These are phyloP conservation scores for Zonitis immaculata DNA, from an alignment of 2,888 invertebrate species.

Conservation along the genomic window DNA sequence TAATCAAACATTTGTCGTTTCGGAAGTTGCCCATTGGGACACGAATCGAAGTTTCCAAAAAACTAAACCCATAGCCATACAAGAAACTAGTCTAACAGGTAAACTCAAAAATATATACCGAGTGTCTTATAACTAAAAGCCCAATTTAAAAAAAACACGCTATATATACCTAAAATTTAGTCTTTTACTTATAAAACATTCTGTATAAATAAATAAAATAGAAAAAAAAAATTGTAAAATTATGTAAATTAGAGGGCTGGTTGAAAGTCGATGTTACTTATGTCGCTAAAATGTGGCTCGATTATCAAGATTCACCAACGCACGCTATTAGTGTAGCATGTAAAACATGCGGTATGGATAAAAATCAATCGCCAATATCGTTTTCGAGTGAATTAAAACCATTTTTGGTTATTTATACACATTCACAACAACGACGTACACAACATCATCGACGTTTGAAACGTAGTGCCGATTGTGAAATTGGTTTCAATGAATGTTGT, in stretches of 20 bases:
- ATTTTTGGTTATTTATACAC: constrained; percentile 75
- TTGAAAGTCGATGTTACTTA: constrained; percentile 73
- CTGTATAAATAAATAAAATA: too few species aligned
- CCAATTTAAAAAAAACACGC: too few species aligned
- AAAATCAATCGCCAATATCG: constrained; percentile 63
- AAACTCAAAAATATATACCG: too few species aligned
- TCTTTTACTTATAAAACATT: too few species aligned
- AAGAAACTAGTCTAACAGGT: constrained; percentile 68
- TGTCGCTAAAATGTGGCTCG: constrained; percentile 72
- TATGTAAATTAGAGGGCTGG: constrained; percentile 63
- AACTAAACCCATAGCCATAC: constrained; percentile 74
- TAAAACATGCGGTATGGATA: constrained; percentile 66
- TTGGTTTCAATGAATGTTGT: constrained; percentile 72
- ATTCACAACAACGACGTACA: constrained; percentile 59
- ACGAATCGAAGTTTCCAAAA: constrained; percentile 65
- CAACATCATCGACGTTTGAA: constrained; percentile 36
- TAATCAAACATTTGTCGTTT: constrained; percentile 72
- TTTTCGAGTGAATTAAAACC: constrained; percentile 66
- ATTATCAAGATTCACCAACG: constrained; percentile 59
- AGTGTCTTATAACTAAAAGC: too few species aligned
- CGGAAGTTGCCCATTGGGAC: constrained; percentile 75
- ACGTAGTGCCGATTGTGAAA: constrained; percentile 64
- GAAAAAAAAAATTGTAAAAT: too few species aligned
- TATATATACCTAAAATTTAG: too few species aligned
- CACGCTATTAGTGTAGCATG: constrained; percentile 75